phyloP scores from a whole-genome alignment of 1,140 invertebrate genomes.

The Brachionus angularis region DNA sequence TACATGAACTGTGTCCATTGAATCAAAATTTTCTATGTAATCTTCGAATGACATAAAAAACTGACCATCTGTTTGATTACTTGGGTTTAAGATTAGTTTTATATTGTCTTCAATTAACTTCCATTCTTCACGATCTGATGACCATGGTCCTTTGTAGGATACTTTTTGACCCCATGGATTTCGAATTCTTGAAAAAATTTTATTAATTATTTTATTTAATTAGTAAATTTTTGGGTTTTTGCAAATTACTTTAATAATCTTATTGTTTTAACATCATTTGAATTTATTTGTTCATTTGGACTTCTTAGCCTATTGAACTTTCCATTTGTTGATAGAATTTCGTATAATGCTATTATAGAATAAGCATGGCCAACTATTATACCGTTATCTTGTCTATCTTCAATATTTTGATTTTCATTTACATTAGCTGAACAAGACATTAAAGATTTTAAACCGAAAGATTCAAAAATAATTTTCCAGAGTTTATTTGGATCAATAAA shows the following conservation, averaged over 20 bases:
- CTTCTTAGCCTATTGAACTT: too few species aligned
- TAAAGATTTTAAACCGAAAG: background rate
- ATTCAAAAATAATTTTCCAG: background rate
- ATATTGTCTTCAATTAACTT: background rate
- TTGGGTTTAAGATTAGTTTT: background rate
- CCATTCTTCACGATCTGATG: background rate
- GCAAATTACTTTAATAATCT: too few species aligned
- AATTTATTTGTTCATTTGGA: too few species aligned
- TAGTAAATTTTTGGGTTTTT: background rate
- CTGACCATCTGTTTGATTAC: background rate
- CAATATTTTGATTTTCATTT: background rate
- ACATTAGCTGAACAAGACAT: background rate
- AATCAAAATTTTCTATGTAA: background rate
- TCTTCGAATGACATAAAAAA: conserved; percentile 11
- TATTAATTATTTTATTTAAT: background rate
- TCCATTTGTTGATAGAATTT: too few species aligned
- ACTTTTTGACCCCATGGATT: conserved; percentile 22
- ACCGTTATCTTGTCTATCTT: background rate
- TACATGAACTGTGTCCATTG: conserved; percentile 8
- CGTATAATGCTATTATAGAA: background rate
- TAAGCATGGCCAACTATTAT: conserved; percentile 6
- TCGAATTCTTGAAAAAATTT: background rate
- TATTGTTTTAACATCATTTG: too few species aligned
- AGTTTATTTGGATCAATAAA: too few species aligned
- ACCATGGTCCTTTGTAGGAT: background rate